phyloP scores from a whole-genome alignment of 2,113 vertebrate genomes.

The Osmerus eperlanus region DNA sequence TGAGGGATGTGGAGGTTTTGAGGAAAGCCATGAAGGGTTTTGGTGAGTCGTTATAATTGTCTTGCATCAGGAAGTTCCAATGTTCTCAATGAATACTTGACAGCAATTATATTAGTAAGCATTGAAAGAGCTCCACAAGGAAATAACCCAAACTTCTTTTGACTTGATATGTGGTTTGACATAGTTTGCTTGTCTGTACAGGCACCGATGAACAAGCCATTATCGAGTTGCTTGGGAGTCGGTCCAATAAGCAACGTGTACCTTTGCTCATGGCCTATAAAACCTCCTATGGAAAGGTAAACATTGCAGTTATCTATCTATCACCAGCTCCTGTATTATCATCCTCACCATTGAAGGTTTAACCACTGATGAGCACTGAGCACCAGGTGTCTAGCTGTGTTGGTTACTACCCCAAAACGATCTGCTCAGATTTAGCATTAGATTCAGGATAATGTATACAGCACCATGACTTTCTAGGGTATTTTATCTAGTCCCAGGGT shows the following conservation, averaged over 20 bases:
- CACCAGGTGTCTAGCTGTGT: no score
- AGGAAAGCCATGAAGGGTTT: slow-evolving; percentile 98
- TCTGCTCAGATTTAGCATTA: neutral
- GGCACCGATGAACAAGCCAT: slow-evolving; percentile 96
- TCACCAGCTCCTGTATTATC: neutral
- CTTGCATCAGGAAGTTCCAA: neutral
- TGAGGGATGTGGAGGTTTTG: slow-evolving; percentile 90
- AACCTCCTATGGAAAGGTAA: slow-evolving; percentile 95
- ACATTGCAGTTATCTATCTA: neutral
- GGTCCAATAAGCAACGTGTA: slow-evolving; percentile 88
- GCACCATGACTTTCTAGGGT: neutral
- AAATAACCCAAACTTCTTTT: neutral
- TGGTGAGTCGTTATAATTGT: slow-evolving; percentile 71
- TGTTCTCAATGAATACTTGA: neutral
- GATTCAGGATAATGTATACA: neutral
- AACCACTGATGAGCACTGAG: no score
- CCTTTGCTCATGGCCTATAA: slow-evolving; percentile 86
- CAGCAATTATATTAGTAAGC: neutral
- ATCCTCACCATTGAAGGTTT: no score
- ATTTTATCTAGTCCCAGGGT: neutral
- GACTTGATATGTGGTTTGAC: neutral
- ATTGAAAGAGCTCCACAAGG: neutral
- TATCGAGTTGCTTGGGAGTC: slow-evolving; percentile 88
- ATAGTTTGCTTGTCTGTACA: slow-evolving; percentile 47
- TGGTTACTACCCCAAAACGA: no score